Percentiles rank a stretch among this genome's conserved stretches.
Conservation (phyloP, 2,888 invertebrate genomes). For the Gastrophysa polygoni region DNA sequence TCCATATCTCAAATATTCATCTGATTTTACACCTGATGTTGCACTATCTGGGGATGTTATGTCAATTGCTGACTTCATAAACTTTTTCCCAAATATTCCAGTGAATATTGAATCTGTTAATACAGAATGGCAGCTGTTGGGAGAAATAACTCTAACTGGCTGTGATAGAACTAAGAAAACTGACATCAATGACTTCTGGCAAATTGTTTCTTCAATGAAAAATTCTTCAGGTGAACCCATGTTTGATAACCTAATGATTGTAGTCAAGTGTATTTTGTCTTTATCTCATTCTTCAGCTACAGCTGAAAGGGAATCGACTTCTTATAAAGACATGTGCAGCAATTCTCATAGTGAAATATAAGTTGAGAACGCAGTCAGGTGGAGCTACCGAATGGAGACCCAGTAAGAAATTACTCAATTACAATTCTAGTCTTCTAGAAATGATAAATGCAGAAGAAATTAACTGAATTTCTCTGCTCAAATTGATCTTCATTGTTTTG, state of each 20-base stretch:
- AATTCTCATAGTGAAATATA: neutral
- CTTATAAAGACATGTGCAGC: slow-evolving; percentile 1
- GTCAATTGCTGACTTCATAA: slow-evolving; percentile 11
- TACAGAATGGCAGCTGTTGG: slow-evolving; percentile 14
- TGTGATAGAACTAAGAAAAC: neutral
- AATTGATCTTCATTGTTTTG: too few relatives aligned
- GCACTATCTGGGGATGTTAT: slow-evolving; percentile 9
- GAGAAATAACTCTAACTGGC: slow-evolving; percentile 1
- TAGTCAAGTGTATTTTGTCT: slow-evolving; percentile 19
- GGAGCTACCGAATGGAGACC: neutral
- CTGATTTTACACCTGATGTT: slow-evolving; percentile 14
- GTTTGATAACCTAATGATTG: slow-evolving; percentile 17
- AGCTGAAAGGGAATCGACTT: slow-evolving; percentile 17
- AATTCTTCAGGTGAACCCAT: slow-evolving; percentile 10
- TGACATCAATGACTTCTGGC: slow-evolving; percentile 16
- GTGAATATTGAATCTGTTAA: slow-evolving; percentile 11
- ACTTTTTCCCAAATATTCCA: slow-evolving; percentile 6
- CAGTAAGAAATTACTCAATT: neutral
- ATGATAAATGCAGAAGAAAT: neutral
- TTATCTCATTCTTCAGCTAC: slow-evolving; percentile 24
- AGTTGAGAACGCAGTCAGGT: neutral
- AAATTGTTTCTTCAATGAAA: slow-evolving; percentile 11
- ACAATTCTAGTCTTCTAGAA: neutral
- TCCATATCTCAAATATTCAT: slow-evolving; percentile 5
- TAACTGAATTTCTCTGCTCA: neutral